These are phyloP conservation scores for Agrochola litura DNA, from an alignment of 2,888 invertebrate genomes.

Conservation along the genomic window DNA sequence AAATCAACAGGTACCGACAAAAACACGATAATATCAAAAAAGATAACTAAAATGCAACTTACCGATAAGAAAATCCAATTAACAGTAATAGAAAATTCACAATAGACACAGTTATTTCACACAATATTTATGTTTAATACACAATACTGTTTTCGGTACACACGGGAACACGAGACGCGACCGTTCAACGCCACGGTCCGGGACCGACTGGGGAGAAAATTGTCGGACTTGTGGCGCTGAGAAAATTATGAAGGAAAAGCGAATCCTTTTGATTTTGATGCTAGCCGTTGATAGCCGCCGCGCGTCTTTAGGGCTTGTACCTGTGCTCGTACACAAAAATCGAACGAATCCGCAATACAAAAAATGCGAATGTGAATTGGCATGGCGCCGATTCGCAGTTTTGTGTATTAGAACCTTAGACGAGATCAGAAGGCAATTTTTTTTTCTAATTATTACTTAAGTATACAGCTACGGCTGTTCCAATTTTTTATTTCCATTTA, in stretches of 20 bases:
- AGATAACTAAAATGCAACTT: slow-evolving; percentile 54
- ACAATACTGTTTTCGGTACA: slow-evolving; percentile 56
- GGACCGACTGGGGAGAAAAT: slow-evolving; percentile 58
- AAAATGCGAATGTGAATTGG: no score
- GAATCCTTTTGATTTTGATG: slow-evolving; percentile 51
- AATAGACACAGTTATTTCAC: slow-evolving; percentile 60
- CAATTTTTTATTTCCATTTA: neutral
- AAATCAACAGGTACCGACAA: slow-evolving; percentile 65
- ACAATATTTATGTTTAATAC: slow-evolving; percentile 59
- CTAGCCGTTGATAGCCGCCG: slow-evolving; percentile 1
- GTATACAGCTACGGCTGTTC: neutral
- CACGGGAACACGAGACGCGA: slow-evolving; percentile 26
- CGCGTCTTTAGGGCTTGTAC: slow-evolving; percentile 1
- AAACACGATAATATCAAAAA: slow-evolving; percentile 15
- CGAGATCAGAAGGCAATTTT: slow-evolving; percentile 21
- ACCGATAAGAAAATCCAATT: slow-evolving; percentile 60
- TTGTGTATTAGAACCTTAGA: neutral
- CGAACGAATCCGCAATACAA: no score
- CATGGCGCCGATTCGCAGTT: no score
- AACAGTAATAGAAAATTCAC: slow-evolving; percentile 46
- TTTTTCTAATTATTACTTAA: slow-evolving; percentile 15
- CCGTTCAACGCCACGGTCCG: slow-evolving; percentile 30
- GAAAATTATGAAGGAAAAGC: slow-evolving; percentile 53
- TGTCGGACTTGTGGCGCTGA: slow-evolving; percentile 30
- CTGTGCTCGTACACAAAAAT: no score